Conservation (phyloP, 2,797 vertebrate genomes). For the Smutsia gigantea region DNA sequence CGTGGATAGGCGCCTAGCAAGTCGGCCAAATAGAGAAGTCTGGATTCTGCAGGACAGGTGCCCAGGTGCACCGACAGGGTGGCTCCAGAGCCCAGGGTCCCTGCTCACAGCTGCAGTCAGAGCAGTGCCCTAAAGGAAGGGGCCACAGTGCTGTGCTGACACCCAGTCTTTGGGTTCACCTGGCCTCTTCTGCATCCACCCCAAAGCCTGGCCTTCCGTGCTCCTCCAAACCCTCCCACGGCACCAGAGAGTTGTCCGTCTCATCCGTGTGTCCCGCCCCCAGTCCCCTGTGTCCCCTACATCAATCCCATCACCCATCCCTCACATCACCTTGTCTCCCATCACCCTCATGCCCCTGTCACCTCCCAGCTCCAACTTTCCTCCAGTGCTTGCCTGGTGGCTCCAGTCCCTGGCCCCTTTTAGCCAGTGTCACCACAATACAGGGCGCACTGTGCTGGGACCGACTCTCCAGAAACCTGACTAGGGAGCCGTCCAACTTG, state of each 20-base stretch:
- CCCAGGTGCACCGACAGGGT: accelerated
- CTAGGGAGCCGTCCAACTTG: accelerated
- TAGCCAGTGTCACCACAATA: not conserved
- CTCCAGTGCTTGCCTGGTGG: too few species aligned
- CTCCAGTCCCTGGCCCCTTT: not conserved
- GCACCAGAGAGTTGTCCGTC: too few species aligned
- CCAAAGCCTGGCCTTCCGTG: not conserved
- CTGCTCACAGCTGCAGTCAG: too few species aligned
- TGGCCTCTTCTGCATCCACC: not conserved
- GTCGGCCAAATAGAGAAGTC: not conserved
- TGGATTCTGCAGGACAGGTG: not conserved
- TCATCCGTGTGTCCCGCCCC: too few species aligned
- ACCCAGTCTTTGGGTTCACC: too few species aligned
- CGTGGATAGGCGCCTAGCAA: too few species aligned
- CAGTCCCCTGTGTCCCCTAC: too few species aligned
- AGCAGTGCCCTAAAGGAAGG: too few species aligned
- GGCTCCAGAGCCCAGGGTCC: too few species aligned
- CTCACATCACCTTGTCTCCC: not conserved
- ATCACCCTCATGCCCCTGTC: not conserved
- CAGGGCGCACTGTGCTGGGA: accelerated
- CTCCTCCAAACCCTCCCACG: accelerated
- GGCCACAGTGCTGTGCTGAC: too few species aligned
- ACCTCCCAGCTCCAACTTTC: too few species aligned
- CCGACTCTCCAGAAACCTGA: not conserved
- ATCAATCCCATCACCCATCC: too few species aligned